Percentiles rank a stretch among this genome's conserved stretches.
Evolutionary conservation across 1,140 invertebrate species (phyloP).

Genomic region (Drosophila parvula): DNA sequence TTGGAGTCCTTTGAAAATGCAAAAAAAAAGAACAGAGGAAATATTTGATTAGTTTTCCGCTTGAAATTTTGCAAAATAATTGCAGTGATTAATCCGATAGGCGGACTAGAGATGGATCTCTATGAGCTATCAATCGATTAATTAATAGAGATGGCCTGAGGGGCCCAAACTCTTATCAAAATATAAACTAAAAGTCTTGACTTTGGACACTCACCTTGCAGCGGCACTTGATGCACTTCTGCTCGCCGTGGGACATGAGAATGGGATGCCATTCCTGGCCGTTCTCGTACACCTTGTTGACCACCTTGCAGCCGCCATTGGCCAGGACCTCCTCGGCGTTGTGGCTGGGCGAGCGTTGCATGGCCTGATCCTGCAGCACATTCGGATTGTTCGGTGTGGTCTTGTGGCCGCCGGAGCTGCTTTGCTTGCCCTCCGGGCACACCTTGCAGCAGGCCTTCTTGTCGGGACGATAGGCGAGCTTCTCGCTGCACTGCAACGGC

Average conservation of each 20-base stretch:
- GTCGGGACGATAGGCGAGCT: conserved; percentile 88
- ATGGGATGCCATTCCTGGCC: conserved; percentile 94
- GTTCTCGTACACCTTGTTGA: conserved; percentile 89
- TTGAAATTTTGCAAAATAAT: background rate
- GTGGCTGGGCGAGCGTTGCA: conserved; percentile 79
- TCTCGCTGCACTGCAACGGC: conserved; percentile 88
- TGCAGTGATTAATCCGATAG: background rate
- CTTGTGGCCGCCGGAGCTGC: conserved; percentile 48
- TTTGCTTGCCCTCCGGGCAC: conserved; percentile 87
- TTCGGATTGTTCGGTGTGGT: conserved; percentile 65
- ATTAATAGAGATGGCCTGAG: background rate
- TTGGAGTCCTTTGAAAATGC: conserved; percentile 88
- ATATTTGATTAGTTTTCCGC: conserved; percentile 16
- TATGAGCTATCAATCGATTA: background rate
- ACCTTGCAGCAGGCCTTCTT: conserved; percentile 92
- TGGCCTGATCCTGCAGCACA: conserved; percentile 84
- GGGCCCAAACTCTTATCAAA: too few species aligned
- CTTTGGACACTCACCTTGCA: conserved; percentile 89
- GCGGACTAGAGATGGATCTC: background rate
- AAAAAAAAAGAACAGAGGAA: conserved; percentile 60
- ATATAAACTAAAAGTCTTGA: background rate
- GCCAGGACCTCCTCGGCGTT: conserved; percentile 88
- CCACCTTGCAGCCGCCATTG: conserved; percentile 91
- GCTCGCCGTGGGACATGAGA: conserved; percentile 91
- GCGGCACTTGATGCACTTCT: conserved; percentile 93